These are phyloP conservation scores for Lepus europaeus DNA, from an alignment of 2,113 vertebrate genomes.

Conservation along the genomic window DNA sequence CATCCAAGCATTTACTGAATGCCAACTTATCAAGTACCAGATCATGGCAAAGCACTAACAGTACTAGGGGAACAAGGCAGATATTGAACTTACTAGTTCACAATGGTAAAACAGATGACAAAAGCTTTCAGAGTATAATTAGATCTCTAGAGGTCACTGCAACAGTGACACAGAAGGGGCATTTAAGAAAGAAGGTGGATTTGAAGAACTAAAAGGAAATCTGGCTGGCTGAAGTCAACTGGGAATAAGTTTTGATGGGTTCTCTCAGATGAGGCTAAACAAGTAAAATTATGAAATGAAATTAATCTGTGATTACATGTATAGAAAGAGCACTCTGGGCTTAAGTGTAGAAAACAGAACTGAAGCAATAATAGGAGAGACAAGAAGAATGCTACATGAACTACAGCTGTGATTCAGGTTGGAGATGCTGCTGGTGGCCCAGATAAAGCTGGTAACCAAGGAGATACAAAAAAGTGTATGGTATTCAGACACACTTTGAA, in stretches of 20 bases:
- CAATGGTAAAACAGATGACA: background rate
- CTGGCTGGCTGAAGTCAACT: background rate
- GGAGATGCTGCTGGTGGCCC: background rate
- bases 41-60: background rate
- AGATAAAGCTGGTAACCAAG: background rate
- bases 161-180: accelerated
- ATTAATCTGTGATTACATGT: background rate
- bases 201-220: background rate
- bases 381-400: background rate
- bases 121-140: background rate
- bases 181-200: background rate
- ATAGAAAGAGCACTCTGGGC: background rate
- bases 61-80: background rate
- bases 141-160: background rate
- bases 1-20: background rate
- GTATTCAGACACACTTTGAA: background rate
- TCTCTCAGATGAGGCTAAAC: background rate
- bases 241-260: too few relatives aligned
- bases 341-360: background rate
- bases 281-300: background rate
- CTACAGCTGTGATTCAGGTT: background rate
- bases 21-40: background rate
- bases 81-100: too few relatives aligned
- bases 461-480: background rate
- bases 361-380: background rate